Evolutionary conservation across 2,113 vertebrate genomes (phyloP).

Genomic region (Macquaria australasica): DNA sequence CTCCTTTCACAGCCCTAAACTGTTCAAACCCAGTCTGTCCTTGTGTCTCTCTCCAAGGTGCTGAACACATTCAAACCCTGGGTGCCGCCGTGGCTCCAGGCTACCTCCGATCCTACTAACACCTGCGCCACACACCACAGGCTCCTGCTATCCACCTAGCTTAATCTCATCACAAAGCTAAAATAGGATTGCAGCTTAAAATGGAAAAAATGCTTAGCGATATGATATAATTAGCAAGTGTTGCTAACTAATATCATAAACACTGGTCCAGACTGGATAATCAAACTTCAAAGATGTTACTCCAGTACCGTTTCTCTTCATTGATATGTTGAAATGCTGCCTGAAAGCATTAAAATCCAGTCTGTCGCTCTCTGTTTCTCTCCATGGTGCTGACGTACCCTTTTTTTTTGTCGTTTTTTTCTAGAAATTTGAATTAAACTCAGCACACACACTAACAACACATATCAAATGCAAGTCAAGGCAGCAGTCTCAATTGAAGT

Average conservation of each 20-base stretch:
- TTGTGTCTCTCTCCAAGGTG: constrained; percentile 12
- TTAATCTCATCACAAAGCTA: not conserved
- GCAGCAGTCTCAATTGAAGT: constrained; percentile 76
- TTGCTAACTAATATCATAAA: not conserved
- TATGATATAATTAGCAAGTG: not conserved
- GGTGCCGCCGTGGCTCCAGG: not conserved
- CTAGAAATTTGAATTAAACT: constrained; percentile 53
- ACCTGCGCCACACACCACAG: not conserved
- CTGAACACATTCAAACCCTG: constrained; percentile 2
- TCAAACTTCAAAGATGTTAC: not conserved
- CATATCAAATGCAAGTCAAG: constrained; percentile 61
- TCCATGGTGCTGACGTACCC: not conserved
- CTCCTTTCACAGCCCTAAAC: not conserved
- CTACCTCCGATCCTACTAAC: not conserved
- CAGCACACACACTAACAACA: constrained; percentile 69
- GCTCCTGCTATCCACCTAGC: not conserved
- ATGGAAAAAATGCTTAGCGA: not conserved
- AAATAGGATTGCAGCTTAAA: not conserved
- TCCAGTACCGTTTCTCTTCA: not conserved
- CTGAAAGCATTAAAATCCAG: constrained; percentile 18
- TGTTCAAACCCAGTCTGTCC: not conserved
- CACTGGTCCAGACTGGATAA: not conserved
- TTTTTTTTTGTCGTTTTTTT: not conserved
- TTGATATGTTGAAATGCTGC: not conserved
- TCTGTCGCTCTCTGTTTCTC: constrained; percentile 3